Evolutionary conservation across 2,797 vertebrate genomes (phyloP), one percentile per base, ranked within the genome.

Genomic region (Mionectes olivaceus): DNA sequence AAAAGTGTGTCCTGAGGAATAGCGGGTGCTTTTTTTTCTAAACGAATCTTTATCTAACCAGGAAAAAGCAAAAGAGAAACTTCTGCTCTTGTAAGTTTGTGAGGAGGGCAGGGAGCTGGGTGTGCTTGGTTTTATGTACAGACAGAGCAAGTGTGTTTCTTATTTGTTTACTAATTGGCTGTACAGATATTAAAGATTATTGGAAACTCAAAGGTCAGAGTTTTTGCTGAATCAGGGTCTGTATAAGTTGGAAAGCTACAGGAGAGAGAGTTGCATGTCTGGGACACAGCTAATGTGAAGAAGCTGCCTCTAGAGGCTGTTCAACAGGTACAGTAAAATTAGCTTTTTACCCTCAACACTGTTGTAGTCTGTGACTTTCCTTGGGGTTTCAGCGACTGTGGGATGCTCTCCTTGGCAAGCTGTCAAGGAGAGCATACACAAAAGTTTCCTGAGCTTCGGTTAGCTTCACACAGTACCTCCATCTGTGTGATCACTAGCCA

Each of bases 191-290:
- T 71, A 69, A 69, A 73, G 84, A 50, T 91, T 65, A 86, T 78
- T 69, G 55, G 73, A 83, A 94, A 65, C 23, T 89, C 84, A 94
- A 91, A 95, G 94, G 91, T 92, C 89, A 76, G 61, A 23, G 32
- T 22, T 86, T 64, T 61, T 89, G 82, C 76, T 83, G 69, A 81
- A 76, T 92, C 79, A 28, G 57, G 32, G 61, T 71, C 57, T 78
- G 8, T 32, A 64, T 70, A 53, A 95, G 39, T 78, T 61, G 61
- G 22, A 87, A 55, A 59, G 21, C 63, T 90, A 3, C 70, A 56
- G 39, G 49, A 71, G 59, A 76, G 32, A 24, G 33, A 15, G 28
- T 37, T 41, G 27, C 30, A 1, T 81, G 8, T 50, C n/a, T 79
- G 59, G 59, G 57, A 37, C 17, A 28, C 33, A 41, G 25, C 39